Evolutionary conservation across 2,888 invertebrate genomes (phyloP), one percentile per base, ranked within the genome.

Genomic region (Pollenia labialis): DNA sequence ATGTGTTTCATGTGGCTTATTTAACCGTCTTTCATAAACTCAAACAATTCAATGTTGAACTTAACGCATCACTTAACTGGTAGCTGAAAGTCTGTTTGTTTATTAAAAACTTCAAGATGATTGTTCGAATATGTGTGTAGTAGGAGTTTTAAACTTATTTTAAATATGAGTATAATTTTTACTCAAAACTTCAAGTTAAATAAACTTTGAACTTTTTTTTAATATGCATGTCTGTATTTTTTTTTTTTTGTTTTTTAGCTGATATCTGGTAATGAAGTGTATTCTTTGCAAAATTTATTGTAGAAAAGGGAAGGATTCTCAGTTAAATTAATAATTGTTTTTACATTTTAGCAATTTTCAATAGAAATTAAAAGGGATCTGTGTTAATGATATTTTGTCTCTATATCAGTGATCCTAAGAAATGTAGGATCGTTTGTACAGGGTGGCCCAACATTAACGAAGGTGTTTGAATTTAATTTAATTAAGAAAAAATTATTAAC

Each of bases 221-320:
- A 18, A 62, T 52, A 4, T 52, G 7, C 10, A 23, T 42, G 60
- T 80, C 60, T 80, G 14, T 66, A 32, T 12, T 48, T 14, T 32
- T 48, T n/a, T n/a, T 23, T 52, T 40, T 46, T 50, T 16, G 40
- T 50, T 72, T 11, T 54, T 76, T 11, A 40, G 56, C 77, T 72
- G 72, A 77, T 72, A 71, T 77, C 83, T 83, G 77, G 50, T 66
- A 77, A 72, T 71, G 71, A 77, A 83, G 58, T 58, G 23, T 58
- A 77, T 64, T 76, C 18, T 56, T 48, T 50, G 56, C 23, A 42
- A 44, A 54, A 18, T 69, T 62, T 60, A 62, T 54, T 69, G 50
- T 46, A 68, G 60, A 18, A 4, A 32, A 54, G 68, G 46, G 75
- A 75, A 75, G 32, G 14, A 50, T 58, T 11, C 56, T 18, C 2